Base-by-base conservation (phyloP, 2,113 vertebrate species). In the Psilopogon haemacephalus region DNA sequence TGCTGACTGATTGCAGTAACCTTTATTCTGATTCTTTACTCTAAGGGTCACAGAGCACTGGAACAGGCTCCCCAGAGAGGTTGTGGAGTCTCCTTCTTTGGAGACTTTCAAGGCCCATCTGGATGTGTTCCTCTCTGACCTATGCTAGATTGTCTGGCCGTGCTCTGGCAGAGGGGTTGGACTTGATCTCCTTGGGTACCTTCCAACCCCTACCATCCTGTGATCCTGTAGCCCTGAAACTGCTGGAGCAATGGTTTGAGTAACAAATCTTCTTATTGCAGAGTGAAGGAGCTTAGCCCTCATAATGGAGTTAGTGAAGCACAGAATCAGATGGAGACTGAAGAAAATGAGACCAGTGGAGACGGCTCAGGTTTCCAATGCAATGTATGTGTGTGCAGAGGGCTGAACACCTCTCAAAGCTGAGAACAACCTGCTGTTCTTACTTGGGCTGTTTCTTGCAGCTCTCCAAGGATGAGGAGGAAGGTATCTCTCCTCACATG, bases 271-370 rank as follows among this genome's bases (percentile, higher is more conserved):
- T 74, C 32, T 94, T 46, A 79, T 97, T 97, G 80, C 96, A 98
- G 98, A 91, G 98, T 98, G 77, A 98, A 98, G 85, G 98, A 98
- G 82, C 97, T 98, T 70, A 98, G 97, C 42, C 97, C 97, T 50
- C 93, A 97, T 71, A 97, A 90, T 12, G 96, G 97, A 72, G 93
- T 88, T 40, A 75, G 93, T 44, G 97, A 98, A 64, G 62, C 83
- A 64, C 96, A 94, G 81, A 91, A 69, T 77, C 97, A 87, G n/a
- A 98, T 98, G 98, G 98, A 98, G 79, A 97, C 88, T 9, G 97
- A 97, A 42, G 97, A 97, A 54, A 50, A 60, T 1, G 94, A 95
- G 40, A 90, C 81, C 76, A 83, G 64, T 37, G 84, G 68, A 48
- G 95, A 91, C 16, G 46, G 78, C 32, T 69, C 55, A 20, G 52